phyloP scores from a whole-genome alignment of 2,797 vertebrate species.

The Pygocentrus nattereri region DNA sequence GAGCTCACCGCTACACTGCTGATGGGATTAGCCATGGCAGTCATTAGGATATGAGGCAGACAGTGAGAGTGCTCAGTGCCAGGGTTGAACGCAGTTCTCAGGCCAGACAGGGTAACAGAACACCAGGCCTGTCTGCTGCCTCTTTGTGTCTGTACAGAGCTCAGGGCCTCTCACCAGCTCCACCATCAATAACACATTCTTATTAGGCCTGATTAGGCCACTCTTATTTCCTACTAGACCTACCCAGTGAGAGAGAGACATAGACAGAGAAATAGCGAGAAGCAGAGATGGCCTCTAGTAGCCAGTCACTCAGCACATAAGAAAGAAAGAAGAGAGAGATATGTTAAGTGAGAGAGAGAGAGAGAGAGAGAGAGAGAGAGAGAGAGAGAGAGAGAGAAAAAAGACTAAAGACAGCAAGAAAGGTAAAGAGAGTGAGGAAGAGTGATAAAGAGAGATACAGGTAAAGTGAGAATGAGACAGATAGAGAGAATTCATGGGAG shows the following conservation, averaged over 20 bases:
- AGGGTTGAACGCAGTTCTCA: constrained; percentile 34
- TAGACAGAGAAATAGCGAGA: background rate
- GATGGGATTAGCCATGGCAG: constrained; percentile 43
- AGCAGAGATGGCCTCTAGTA: constrained; percentile 53
- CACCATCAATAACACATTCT: constrained; percentile 68
- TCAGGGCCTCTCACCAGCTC: constrained; percentile 54
- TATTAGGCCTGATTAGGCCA: constrained; percentile 73
- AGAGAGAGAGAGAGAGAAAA: background rate
- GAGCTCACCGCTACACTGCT: background rate
- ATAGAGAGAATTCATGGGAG: no score
- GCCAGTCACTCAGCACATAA: constrained; percentile 35
- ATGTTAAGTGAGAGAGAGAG: background rate
- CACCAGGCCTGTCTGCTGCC: constrained; percentile 59
- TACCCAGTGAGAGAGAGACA: background rate
- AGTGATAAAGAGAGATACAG: no score
- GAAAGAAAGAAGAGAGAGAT: background rate
- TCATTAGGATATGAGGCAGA: constrained; percentile 50
- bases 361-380: background rate
- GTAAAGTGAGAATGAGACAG: constrained; percentile 5
- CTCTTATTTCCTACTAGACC: constrained; percentile 72
- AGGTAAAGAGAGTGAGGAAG: background rate
- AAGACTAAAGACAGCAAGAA: background rate
- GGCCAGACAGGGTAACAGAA: constrained; percentile 59
- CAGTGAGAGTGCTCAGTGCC: constrained; percentile 48
- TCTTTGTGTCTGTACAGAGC: constrained; percentile 55